Evolutionary conservation across 2,888 invertebrate genomes (phyloP).

Genomic region (Norana najaformis): DNA sequence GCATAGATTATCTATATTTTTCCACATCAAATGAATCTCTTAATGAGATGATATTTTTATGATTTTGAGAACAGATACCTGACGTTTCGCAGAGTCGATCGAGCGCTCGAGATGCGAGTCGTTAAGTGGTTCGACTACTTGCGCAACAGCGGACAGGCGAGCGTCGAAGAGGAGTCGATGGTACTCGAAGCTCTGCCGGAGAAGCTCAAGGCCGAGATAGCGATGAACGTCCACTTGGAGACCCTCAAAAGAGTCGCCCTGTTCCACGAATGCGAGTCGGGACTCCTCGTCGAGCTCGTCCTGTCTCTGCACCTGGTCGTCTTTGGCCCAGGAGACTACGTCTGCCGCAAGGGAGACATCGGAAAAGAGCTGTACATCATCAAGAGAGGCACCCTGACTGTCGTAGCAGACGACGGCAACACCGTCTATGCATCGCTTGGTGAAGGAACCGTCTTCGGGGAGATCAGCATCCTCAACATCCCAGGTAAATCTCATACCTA

Average conservation of each 20-base stretch:
- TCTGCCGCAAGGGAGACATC: slow-evolving; percentile 90
- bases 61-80: slow-evolving; percentile 77
- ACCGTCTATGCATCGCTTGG: slow-evolving; percentile 85
- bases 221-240: slow-evolving; percentile 91
- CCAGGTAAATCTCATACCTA: slow-evolving; percentile 36
- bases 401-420: slow-evolving; percentile 81
- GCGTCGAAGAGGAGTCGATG: slow-evolving; percentile 82
- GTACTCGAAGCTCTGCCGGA: slow-evolving; percentile 74
- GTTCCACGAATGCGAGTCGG: slow-evolving; percentile 89
- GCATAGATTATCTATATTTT: too few species aligned
- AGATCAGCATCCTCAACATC: slow-evolving; percentile 86
- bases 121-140: slow-evolving; percentile 83
- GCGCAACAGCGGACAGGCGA: slow-evolving; percentile 79
- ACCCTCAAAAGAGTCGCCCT: slow-evolving; percentile 82
- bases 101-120: slow-evolving; percentile 78
- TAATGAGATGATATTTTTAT: too few species aligned
- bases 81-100: slow-evolving; percentile 76
- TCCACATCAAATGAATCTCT: too few species aligned
- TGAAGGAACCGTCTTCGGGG: slow-evolving; percentile 93
- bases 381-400: slow-evolving; percentile 81
- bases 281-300: slow-evolving; percentile 87
- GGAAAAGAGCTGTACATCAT: slow-evolving; percentile 98
- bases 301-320: slow-evolving; percentile 85
- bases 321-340: slow-evolving; percentile 95
- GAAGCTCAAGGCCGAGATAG: slow-evolving; percentile 85